Conservation (phyloP, 2,888 invertebrate genomes). For the Trachelus stipa region DNA sequence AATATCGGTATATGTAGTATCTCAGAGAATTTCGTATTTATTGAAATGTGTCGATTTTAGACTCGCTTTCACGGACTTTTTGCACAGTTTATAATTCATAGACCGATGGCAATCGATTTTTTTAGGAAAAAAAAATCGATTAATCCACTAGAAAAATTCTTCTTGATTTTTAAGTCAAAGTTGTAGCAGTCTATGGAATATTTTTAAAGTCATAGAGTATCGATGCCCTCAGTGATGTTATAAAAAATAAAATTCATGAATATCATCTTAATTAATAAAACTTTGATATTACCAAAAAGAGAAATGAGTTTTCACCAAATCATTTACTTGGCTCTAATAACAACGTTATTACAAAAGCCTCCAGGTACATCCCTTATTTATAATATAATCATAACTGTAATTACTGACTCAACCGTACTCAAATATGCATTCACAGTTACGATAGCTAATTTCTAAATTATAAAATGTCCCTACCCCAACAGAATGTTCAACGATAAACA, state of each 20-base stretch:
- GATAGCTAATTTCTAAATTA: background rate
- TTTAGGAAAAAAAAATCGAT: background rate
- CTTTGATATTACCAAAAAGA: background rate
- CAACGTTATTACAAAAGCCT: background rate
- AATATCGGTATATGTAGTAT: background rate
- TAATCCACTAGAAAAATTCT: background rate
- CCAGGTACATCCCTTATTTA: background rate
- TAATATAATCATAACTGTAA: background rate
- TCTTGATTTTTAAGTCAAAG: background rate
- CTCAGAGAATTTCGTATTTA: background rate
- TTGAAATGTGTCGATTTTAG: conserved; percentile 12
- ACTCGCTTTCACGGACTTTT: conserved; percentile 17
- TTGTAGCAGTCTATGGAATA: background rate
- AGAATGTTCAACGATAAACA: conserved; percentile 15
- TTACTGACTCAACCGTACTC: background rate
- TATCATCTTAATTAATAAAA: background rate
- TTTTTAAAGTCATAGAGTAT: background rate
- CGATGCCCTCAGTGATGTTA: background rate
- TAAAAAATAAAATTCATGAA: background rate
- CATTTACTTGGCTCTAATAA: background rate
- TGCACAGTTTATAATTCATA: conserved; percentile 15
- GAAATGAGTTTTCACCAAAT: background rate
- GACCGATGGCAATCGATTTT: background rate
- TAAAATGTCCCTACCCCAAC: background rate
- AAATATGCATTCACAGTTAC: background rate